A percentile compares a stretch with the other conserved stretches of the same genome.
These are phyloP conservation scores for Tylochromis polylepis DNA, from an alignment of 2,113 vertebrate genomes.

Conservation along the genomic window DNA sequence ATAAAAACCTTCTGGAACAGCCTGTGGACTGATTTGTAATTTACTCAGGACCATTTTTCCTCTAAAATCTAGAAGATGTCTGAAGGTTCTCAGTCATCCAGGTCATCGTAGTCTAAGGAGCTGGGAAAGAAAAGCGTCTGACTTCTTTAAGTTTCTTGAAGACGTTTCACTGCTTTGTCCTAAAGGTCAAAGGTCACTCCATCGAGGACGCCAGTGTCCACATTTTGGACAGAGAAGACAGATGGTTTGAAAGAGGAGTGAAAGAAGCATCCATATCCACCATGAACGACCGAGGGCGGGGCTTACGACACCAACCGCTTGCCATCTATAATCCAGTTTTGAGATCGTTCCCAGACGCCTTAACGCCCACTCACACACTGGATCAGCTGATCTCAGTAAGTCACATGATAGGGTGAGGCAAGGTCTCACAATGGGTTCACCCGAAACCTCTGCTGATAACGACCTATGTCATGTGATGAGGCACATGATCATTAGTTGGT, in stretches of 20 bases:
- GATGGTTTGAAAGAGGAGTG: background rate
- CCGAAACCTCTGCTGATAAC: background rate
- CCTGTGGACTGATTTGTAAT: background rate
- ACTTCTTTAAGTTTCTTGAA: background rate
- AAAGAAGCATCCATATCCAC: background rate
- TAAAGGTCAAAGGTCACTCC: background rate
- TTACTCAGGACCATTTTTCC: background rate
- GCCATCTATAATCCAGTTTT: background rate
- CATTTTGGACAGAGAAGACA: too few relatives aligned
- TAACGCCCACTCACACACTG: background rate
- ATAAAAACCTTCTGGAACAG: background rate
- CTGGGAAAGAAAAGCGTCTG: rapidly evolving
- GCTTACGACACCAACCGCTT: background rate
- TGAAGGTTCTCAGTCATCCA: background rate
- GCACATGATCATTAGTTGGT: background rate
- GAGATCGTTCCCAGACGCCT: background rate
- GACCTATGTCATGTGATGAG: background rate
- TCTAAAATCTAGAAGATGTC: rapidly evolving
- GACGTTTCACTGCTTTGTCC: background rate
- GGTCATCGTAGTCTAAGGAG: background rate
- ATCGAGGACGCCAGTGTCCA: background rate
- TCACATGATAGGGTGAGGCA: background rate
- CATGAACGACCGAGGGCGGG: background rate
- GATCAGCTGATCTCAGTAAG: background rate
- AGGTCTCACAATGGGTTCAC: background rate